Conservation (phyloP, 2,888 invertebrate species). For the Erannis defoliaria region DNA sequence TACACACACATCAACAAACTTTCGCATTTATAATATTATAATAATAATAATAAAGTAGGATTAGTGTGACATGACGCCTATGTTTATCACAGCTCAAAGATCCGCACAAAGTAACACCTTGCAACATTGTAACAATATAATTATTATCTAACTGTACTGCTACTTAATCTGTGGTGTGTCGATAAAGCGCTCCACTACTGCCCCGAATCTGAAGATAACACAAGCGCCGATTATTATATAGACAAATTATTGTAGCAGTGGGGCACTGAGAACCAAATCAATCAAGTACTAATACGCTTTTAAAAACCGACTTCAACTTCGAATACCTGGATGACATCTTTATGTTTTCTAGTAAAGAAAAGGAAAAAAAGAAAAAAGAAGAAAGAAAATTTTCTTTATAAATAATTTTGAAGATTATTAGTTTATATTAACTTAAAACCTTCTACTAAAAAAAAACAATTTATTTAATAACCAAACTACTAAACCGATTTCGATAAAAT, state of each 20-base stretch:
- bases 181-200: slow-evolving; percentile 11
- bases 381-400: too few species aligned
- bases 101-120: slow-evolving; percentile 4
- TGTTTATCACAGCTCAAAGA: not conserved
- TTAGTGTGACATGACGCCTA: not conserved
- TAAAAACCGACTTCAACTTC: not conserved
- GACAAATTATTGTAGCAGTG: not conserved
- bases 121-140: not conserved
- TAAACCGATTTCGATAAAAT: too few species aligned
- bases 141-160: not conserved
- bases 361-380: too few species aligned
- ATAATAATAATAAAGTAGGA: too few species aligned
- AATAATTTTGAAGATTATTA: too few species aligned
- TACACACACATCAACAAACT: too few species aligned
- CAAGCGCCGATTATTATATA: not conserved
- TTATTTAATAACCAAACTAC: not conserved
- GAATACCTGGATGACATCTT: too few species aligned
- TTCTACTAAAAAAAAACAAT: not conserved
- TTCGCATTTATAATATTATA: too few species aligned
- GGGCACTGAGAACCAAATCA: not conserved
- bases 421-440: too few species aligned
- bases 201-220: slow-evolving; percentile 9
- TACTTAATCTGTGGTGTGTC: slow-evolving; percentile 1
- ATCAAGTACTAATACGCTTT: not conserved
- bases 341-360: too few species aligned